These are phyloP conservation scores for Cantharis lateralis DNA, from an alignment of 2,888 invertebrate genomes.

Conservation along the genomic window DNA sequence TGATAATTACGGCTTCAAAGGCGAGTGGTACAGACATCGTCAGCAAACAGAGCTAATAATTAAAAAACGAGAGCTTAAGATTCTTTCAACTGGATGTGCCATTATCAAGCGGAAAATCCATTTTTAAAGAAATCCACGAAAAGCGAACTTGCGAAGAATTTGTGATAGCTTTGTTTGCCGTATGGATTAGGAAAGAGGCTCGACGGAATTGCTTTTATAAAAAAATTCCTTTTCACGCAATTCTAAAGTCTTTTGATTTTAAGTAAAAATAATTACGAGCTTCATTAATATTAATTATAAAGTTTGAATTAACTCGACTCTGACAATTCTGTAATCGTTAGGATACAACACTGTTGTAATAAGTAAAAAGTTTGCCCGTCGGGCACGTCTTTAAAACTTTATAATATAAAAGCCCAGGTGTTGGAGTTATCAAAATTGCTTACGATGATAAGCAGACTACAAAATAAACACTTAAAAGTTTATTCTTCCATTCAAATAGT, in stretches of 20 bases:
- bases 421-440: constrained; percentile 10
- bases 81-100: constrained; percentile 21
- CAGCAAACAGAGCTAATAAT: constrained; percentile 42
- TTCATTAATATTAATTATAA: constrained; percentile 21
- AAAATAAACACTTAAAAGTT: not conserved
- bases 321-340: constrained; percentile 20
- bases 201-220: constrained; percentile 1
- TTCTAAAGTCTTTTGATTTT: constrained; percentile 2
- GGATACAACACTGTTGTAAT: constrained; percentile 13
- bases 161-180: constrained; percentile 21
- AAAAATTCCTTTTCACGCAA: not conserved
- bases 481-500: not conserved
- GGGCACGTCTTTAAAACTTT: constrained; percentile 15
- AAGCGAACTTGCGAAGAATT: constrained; percentile 20
- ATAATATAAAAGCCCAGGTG: constrained; percentile 10
- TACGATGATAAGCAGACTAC: not conserved
- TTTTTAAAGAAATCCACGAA: constrained; percentile 23
- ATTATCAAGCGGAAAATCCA: constrained; percentile 24
- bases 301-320: constrained; percentile 18
- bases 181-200: constrained; percentile 13
- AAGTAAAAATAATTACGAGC: constrained; percentile 15
- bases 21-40: constrained; percentile 40
- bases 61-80: constrained; percentile 37
- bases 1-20: constrained; percentile 47
- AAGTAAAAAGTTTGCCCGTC: constrained; percentile 18